phyloP scores from a whole-genome alignment of 2,797 vertebrate genomes.

The Hippocampus kuda region DNA sequence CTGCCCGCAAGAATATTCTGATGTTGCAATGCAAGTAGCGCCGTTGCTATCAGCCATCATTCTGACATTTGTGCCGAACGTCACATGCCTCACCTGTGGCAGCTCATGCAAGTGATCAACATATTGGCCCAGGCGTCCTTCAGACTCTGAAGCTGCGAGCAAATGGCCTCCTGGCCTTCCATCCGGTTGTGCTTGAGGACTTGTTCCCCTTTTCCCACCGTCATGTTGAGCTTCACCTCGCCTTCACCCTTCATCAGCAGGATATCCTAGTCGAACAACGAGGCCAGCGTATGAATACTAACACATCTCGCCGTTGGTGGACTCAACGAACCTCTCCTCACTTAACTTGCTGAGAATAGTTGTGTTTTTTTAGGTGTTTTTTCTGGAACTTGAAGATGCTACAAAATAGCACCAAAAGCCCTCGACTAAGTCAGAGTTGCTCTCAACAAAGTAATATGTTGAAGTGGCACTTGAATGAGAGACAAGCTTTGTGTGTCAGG shows the following conservation, averaged over 20 bases:
- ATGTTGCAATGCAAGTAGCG: no score
- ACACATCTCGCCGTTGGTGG: no score
- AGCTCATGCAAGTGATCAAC: conserved; percentile 74
- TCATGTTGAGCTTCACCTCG: conserved; percentile 93
- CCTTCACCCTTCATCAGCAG: conserved; percentile 92
- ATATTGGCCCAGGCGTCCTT: conserved; percentile 81
- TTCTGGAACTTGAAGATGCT: no score
- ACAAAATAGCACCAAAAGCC: no score
- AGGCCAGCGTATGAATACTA: background rate
- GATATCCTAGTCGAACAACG: conserved; percentile 72
- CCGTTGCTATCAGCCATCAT: background rate
- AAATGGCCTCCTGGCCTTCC: conserved; percentile 80
- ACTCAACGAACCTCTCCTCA: no score
- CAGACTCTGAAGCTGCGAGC: conserved; percentile 75
- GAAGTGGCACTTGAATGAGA: no score
- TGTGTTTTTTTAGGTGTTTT: no score
- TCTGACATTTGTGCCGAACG: background rate
- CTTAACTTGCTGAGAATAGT: no score
- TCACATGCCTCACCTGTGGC: conserved; percentile 74
- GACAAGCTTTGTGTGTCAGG: no score
- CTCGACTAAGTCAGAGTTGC: no score
- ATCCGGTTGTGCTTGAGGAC: conserved; percentile 77
- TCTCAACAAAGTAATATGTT: no score
- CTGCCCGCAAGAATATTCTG: no score
- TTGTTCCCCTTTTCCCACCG: conserved; percentile 92